A percentile compares a stretch with the other conserved stretches of the same genome.
Conservation (phyloP, 2,888 invertebrate genomes). For the Conchocele bisecta region DNA sequence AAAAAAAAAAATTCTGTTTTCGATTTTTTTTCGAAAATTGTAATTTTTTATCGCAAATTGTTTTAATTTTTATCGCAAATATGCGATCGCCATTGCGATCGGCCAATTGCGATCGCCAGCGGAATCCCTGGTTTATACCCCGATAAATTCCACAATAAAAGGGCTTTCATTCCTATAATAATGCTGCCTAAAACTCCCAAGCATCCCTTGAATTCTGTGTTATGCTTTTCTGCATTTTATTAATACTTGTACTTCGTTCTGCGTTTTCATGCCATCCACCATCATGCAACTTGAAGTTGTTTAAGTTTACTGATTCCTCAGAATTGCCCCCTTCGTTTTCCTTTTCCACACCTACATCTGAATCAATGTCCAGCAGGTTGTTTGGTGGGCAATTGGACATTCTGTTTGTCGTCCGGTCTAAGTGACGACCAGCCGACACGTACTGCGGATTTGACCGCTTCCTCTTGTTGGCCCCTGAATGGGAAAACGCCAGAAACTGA, state of each 20-base stretch:
- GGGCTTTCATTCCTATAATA: no score
- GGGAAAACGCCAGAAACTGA: conserved; percentile 32
- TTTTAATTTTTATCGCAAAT: no score
- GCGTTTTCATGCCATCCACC: conserved; percentile 73
- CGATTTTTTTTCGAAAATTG: no score
- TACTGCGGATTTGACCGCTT: conserved; percentile 99
- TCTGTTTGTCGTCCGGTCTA: conserved; percentile 72
- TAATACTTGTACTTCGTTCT: conserved; percentile 68
- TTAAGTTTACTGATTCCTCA: conserved; percentile 24
- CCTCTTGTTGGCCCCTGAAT: conserved; percentile 84
- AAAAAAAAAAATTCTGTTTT: no score
- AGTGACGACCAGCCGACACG: conserved; percentile 92
- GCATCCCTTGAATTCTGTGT: conserved; percentile 67
- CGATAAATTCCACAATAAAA: no score
- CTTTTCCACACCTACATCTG: conserved; percentile 56
- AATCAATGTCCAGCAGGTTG: conserved; percentile 23
- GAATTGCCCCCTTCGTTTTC: conserved; percentile 60
- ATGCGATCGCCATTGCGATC: no score
- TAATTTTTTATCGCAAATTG: no score
- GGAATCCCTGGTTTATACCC: no score
- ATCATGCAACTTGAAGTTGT: conserved; percentile 58
- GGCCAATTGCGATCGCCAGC: no score
- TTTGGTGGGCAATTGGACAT: conserved; percentile 7
- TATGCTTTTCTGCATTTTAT: conserved; percentile 73
- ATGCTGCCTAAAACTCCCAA: conserved; percentile 75